A percentile compares a stretch with the other conserved stretches of the same genome.
phyloP scores from a whole-genome alignment of 2,888 invertebrate species.

The Lepidonotus clava region DNA sequence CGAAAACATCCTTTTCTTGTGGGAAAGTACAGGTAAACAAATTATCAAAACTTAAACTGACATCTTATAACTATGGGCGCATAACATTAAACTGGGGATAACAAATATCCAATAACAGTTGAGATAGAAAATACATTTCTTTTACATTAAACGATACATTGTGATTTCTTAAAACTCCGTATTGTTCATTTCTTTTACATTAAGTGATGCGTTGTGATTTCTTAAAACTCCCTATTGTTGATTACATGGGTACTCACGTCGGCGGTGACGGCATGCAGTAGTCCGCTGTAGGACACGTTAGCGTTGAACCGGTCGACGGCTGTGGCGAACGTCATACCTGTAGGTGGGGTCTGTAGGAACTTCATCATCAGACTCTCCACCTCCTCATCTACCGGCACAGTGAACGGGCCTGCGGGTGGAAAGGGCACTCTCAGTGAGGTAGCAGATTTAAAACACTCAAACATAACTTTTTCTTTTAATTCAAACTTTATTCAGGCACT shows the following conservation, averaged over 20 bases:
- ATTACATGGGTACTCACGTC: slow-evolving; percentile 87
- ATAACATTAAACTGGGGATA: neutral
- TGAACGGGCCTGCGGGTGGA: slow-evolving; percentile 86
- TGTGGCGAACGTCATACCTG: slow-evolving; percentile 86
- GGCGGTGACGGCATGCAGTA: slow-evolving; percentile 96
- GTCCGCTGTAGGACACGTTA: slow-evolving; percentile 98
- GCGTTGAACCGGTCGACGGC: slow-evolving; percentile 95
- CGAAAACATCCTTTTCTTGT: too few species aligned
- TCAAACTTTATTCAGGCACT: too few species aligned
- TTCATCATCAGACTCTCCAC: slow-evolving; percentile 94
- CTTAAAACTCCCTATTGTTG: too few species aligned
- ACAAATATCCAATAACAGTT: neutral
- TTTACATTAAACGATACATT: neutral
- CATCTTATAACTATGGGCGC: too few species aligned
- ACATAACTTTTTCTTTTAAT: too few species aligned
- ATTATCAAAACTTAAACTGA: too few species aligned
- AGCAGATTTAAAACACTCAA: too few species aligned
- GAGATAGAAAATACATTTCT: neutral
- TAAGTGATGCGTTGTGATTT: too few species aligned
- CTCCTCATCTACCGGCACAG: slow-evolving; percentile 93
- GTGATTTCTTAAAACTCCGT: neutral
- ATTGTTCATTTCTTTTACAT: neutral
- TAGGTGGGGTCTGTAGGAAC: slow-evolving; percentile 86
- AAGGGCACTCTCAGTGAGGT: too few species aligned
- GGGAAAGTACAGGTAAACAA: too few species aligned